These are phyloP conservation scores for Cochlearius cochlearius DNA, from an alignment of 2,113 vertebrate species.

Conservation along the genomic window DNA sequence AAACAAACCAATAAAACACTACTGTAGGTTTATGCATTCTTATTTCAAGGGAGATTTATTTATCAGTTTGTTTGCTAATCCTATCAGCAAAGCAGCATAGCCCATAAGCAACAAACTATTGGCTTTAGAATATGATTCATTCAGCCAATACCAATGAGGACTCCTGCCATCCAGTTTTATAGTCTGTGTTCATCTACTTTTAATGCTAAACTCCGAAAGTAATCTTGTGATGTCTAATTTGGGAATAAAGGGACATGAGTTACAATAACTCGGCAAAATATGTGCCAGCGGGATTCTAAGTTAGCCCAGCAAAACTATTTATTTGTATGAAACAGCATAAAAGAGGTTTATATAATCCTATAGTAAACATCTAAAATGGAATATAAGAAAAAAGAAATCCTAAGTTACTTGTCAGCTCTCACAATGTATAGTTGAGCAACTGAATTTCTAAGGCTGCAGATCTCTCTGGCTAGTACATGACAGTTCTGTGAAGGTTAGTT, in stretches of 20 bases:
- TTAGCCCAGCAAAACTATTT: neutral
- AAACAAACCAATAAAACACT: neutral
- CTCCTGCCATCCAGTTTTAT: neutral
- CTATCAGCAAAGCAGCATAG: neutral
- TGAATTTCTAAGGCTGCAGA: neutral
- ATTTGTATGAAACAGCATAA: slow-evolving; percentile 6
- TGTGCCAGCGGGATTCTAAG: neutral
- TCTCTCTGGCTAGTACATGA: neutral
- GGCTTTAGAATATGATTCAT: neutral
- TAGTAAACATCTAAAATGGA: neutral
- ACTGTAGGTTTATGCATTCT: neutral
- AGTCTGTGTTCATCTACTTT: neutral
- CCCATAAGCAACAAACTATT: neutral
- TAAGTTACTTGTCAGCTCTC: neutral
- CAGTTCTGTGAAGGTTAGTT: neutral
- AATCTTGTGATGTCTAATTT: slow-evolving; percentile 4
- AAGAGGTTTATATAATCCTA: neutral
- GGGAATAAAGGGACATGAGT: neutral
- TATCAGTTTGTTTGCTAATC: slow-evolving; percentile 28
- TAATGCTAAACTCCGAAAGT: slow-evolving; percentile 2
- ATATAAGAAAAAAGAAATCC: neutral
- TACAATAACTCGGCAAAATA: neutral
- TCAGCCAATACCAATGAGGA: neutral
- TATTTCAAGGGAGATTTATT: slow-evolving; percentile 40
- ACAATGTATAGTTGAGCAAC: neutral